These are phyloP conservation scores for Hirtodrosophila histrioides DNA, from an alignment of 2,888 invertebrate genomes.

Conservation along the genomic window DNA sequence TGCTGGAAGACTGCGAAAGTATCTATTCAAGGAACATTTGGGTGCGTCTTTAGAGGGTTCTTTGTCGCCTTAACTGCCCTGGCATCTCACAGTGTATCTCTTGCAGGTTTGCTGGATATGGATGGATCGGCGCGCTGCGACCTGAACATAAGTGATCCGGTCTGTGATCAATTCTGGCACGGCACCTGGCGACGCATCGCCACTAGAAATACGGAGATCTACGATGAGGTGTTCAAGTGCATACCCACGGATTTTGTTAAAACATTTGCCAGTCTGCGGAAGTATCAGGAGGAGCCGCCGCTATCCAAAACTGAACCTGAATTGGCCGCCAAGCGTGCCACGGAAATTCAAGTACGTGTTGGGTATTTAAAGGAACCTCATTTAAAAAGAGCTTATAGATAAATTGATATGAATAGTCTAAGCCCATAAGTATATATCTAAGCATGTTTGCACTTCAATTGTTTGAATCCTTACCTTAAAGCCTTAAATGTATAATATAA, in stretches of 20 bases:
- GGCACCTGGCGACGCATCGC: slow-evolving; percentile 93
- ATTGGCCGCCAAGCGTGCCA: slow-evolving; percentile 89
- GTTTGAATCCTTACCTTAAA: no score
- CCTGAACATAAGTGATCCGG: slow-evolving; percentile 91
- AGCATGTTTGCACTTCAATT: no score
- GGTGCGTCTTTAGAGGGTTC: slow-evolving; percentile 84
- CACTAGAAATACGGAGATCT: slow-evolving; percentile 92
- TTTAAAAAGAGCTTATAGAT: no score
- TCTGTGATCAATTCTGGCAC: slow-evolving; percentile 92
- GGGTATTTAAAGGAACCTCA: not conserved
- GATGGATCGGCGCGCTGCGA: slow-evolving; percentile 82
- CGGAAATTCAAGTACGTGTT: slow-evolving; percentile 88
- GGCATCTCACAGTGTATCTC: no score
- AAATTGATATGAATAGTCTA: no score
- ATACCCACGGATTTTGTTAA: slow-evolving; percentile 94
- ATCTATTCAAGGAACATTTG: slow-evolving; percentile 96
- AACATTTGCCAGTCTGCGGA: slow-evolving; percentile 90
- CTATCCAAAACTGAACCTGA: slow-evolving; percentile 90
- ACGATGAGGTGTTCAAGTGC: slow-evolving; percentile 96
- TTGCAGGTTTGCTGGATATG: slow-evolving; percentile 84
- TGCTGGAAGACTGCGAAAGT: slow-evolving; percentile 92
- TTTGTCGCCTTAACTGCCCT: no score
- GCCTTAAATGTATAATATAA: no score
- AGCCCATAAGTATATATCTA: no score
- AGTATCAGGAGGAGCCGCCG: slow-evolving; percentile 90